These are phyloP conservation scores for Sisyra nigra DNA, from an alignment of 2,888 invertebrate genomes.

Conservation along the genomic window DNA sequence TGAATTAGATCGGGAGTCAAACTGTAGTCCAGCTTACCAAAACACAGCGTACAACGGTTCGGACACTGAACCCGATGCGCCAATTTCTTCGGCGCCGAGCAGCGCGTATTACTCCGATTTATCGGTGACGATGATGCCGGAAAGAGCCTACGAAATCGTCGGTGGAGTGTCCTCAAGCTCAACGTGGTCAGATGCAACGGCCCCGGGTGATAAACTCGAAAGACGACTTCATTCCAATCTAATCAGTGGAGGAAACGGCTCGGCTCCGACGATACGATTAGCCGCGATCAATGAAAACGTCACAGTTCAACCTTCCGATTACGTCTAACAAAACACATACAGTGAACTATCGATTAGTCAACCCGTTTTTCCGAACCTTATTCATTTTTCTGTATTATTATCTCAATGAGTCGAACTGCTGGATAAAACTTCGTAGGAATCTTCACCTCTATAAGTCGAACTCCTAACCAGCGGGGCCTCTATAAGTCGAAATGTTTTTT, in stretches of 20 bases:
- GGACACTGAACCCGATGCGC: constrained; percentile 36
- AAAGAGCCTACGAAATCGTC: constrained; percentile 43
- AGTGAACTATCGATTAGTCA: too few relatives aligned
- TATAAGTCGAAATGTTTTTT: too few relatives aligned
- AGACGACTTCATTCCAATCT: too few relatives aligned
- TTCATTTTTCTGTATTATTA: too few relatives aligned
- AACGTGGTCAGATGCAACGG: constrained; percentile 18
- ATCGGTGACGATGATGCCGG: constrained; percentile 36
- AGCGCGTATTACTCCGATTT: constrained; percentile 61
- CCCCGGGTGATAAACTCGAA: constrained; percentile 18
- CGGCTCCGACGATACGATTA: constrained; percentile 29
- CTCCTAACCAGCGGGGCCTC: too few relatives aligned
- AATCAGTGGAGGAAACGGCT: constrained; percentile 22
- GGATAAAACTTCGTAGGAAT: too few relatives aligned
- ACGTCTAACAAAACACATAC: constrained; percentile 30
- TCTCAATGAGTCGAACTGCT: too few relatives aligned
- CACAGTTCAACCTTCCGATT: constrained; percentile 39
- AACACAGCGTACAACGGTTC: constrained; percentile 47
- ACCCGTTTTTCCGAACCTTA: too few relatives aligned
- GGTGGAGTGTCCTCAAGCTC: constrained; percentile 33
- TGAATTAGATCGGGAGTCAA: constrained; percentile 40
- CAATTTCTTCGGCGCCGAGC: constrained; percentile 47
- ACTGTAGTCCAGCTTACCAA: constrained; percentile 46
- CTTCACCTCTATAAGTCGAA: too few relatives aligned
- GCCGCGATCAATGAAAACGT: constrained; percentile 40